Evolutionary conservation across 2,113 vertebrate genomes (phyloP), one percentile per base, ranked within the genome.

Genomic region (Ahaetulla prasina): DNA sequence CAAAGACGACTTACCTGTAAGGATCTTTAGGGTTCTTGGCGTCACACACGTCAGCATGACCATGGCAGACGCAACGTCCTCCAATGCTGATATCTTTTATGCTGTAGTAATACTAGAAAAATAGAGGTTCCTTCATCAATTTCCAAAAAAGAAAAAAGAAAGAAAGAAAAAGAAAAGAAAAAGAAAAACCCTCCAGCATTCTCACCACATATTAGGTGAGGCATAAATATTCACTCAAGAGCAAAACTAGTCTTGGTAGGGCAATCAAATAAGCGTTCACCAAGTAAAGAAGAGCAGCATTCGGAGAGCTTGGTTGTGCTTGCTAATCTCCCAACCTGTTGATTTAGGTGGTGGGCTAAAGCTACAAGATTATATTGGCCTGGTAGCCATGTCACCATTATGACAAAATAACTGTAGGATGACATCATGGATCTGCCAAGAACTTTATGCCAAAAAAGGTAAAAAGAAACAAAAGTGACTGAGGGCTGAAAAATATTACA

Each of bases 41-140:
- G 3, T 98, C 98, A 50, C 99, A 99, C 89, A 98, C 98, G 0
- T 99, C 99, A 0, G 99, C 99, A 0, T 99, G 99, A 85, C 99
- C 99, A 0, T 99, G 99, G 96, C 99, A 99, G 92, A 99, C 99
- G 27, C 99, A 99, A 87, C 99, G 98, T 52, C 99, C 99, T 10
- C 99, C 99, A 0, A 99, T 98, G 91, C 99, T 99, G 98, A 99
- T 98, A 92, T 99, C 99, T 95, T 99, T 99, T 96, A 99, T 99
- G 88, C 99, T 99, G 97, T 99, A 99, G 96, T 99, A 99, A 93
- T 99, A 99, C 99, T 99, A 93, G 22, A 25, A 92, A 27, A 92
- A 7, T 14, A 85, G 8, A 86, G 63, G 92, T 22, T 16, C 43
- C 84, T 0, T 89, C 5, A 1, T 6, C 30, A 11, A 0, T 30